Evolutionary conservation across 2,113 vertebrate genomes (phyloP), one percentile per base, ranked within the genome.

Genomic region (Synodontis membranacea): DNA sequence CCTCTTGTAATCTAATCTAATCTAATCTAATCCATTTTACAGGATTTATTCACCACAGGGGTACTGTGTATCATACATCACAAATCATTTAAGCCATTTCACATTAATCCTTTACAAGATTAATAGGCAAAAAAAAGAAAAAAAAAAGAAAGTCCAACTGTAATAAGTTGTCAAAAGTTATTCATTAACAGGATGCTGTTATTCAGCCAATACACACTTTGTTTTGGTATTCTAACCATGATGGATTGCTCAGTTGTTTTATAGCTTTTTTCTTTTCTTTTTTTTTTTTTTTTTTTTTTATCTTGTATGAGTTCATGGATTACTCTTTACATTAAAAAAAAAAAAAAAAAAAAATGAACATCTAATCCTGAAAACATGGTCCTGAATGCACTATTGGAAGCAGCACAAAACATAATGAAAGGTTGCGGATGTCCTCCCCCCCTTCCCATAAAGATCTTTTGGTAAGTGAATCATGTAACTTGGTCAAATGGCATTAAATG

Each of bases 401-500:
- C 15, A 70, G 4, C 37, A 52, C 34, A 80, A 31, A 21, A 70
- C 39, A 46, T 86, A 72, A 81, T 86, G 52, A 86, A 72, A 80
- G 48, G 34, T n/a, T 62, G 4, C 28, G 6, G 34, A 31, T 85
- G 46, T 86, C 68, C 46, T 62, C 56, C 5, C 25, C 25, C 23
- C 37, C 56, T 78, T 17, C 19, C 9, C 2, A 62, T 46, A 46
- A 84, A 85, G 5, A 12, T 7, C n/a, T 85, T 80, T 85, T 25
- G 46, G 75, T 52, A 28, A 79, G 23, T 56, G 75, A 50, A 81
- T 81, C 56, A 52, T 44, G 31, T 21, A 84, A 84, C 37, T 44
- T 39, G 68, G 23, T n/a, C 11, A n/a, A 81, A 70, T 58, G 64
- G 52, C 85, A 86, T 80, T 74, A 81, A 81, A 82, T 80, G 4